A percentile compares a stretch with the other conserved stretches of the same genome.
Evolutionary conservation across 2,888 invertebrate species (phyloP).

Genomic region (Drosophila kuntzei): DNA sequence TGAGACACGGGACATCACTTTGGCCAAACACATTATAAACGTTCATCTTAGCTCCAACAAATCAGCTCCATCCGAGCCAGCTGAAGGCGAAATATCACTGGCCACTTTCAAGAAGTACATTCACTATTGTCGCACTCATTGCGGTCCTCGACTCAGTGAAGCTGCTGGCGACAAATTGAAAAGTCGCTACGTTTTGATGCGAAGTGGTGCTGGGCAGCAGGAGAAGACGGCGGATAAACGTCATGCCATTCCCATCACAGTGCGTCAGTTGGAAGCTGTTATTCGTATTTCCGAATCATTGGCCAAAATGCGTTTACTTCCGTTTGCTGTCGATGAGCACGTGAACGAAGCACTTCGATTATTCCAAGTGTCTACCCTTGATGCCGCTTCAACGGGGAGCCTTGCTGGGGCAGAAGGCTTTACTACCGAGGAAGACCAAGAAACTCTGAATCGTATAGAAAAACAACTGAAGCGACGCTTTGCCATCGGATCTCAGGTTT

Average conservation of each 20-base stretch:
- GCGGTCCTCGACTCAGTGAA: constrained; percentile 95
- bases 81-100: constrained; percentile 94
- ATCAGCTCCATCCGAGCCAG: constrained; percentile 86
- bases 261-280: constrained; percentile 97
- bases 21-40: constrained; percentile 98
- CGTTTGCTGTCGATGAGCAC: constrained; percentile 96
- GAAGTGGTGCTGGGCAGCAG: constrained; percentile 92
- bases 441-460: constrained; percentile 94
- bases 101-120: constrained; percentile 95
- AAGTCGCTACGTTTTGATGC: constrained; percentile 97
- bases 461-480: constrained; percentile 97
- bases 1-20: constrained; percentile 92
- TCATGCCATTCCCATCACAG: constrained; percentile 96
- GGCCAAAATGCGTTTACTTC: constrained; percentile 97
- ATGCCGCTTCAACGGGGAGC: constrained; percentile 97
- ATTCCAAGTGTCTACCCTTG: constrained; percentile 98
- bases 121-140: constrained; percentile 94
- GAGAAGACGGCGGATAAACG: constrained; percentile 93
- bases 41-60: constrained; percentile 95
- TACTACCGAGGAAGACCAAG: constrained; percentile 97
- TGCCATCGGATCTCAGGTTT: constrained; percentile 98
- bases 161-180: constrained; percentile 95
- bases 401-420: constrained; percentile 98
- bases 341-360: constrained; percentile 97
- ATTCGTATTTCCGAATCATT: constrained; percentile 98